phyloP scores from a whole-genome alignment of 1,140 invertebrate genomes.

The Chrysomallon squamiferum region DNA sequence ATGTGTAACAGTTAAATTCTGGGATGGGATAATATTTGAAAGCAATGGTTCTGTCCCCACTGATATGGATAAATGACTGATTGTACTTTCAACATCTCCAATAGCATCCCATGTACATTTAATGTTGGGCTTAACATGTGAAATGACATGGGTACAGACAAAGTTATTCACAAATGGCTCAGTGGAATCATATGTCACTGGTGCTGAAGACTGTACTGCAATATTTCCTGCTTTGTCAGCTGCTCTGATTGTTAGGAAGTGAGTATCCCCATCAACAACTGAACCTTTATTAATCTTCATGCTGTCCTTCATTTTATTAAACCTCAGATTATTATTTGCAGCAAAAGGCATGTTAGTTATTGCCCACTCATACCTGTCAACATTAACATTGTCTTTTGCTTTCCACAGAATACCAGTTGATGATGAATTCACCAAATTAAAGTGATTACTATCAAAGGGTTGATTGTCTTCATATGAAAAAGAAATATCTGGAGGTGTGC shows the following conservation, averaged over 20 bases:
- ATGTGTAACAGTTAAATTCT: neutral
- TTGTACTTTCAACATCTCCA: constrained; percentile 3
- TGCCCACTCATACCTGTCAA: too few species aligned
- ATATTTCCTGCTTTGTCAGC: constrained; percentile 21
- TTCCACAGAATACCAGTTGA: too few species aligned
- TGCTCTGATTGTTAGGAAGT: constrained; percentile 14
- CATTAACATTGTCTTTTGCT: too few species aligned
- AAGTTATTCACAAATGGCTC: constrained; percentile 12
- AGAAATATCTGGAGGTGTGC: constrained; percentile 14
- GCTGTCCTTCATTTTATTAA: too few species aligned
- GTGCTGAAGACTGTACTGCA: neutral
- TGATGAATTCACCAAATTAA: too few species aligned
- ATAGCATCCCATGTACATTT: constrained; percentile 21
- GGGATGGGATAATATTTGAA: neutral
- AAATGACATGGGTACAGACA: constrained; percentile 19
- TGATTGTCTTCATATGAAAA: constrained; percentile 2
- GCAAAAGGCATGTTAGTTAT: too few species aligned
- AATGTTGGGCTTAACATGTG: constrained; percentile 6
- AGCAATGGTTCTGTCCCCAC: neutral
- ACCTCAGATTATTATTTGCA: too few species aligned
- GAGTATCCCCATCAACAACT: neutral
- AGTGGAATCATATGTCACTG: constrained; percentile 18
- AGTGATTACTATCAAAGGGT: too few species aligned
- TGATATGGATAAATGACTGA: neutral
- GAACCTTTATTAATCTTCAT: too few species aligned